Evolutionary conservation across 2,888 invertebrate genomes (phyloP), one percentile per base, ranked within the genome.

Genomic region (Xestia ashworthii): DNA sequence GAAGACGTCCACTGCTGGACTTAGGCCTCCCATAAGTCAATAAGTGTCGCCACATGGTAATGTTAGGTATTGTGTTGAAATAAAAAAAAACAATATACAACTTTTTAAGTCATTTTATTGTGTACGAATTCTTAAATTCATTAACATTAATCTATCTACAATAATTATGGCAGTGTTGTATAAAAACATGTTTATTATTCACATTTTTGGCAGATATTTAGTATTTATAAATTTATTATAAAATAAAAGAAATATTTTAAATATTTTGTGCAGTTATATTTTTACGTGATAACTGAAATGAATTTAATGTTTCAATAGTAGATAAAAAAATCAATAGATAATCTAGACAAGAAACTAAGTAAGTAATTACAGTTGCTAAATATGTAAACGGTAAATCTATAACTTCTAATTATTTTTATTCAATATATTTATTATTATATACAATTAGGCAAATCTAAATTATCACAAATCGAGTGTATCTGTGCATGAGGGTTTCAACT

Each of bases 61-160:
- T 32, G 1, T 2, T n/a, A 55, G 32, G n/a, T 41, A 75, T 68
- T 44, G 50, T 32, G 12, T 22, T 25, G 22, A 70, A 79, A 71
- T 44, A 81, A 87, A 81, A 74, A n/a, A 76, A 81, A 82, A 71
- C 32, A 22, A 44, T 32, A 46, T 65, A 58, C 32, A 84, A 85
- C 76, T 87, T 91, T 92, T 89, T 82, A 89, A 90, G 87, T 91
- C 89, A 89, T 92, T 93, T 93, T 93, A 93, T 93, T 94, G 87
- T 87, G 71, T 88, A 88, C 78, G 82, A 81, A 82, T 87, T 87
- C 87, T 86, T 88, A 88, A 88, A 86, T 84, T 88, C 88, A 84
- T 87, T 89, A 90, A 84, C 87, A 90, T 90, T 90, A 93, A 89
- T 91, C 92, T 95, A 95, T 95, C 95, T 95, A 96, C 94, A 95